Conservation (phyloP, 1,140 invertebrate genomes). For the Conus ventricosus region DNA sequence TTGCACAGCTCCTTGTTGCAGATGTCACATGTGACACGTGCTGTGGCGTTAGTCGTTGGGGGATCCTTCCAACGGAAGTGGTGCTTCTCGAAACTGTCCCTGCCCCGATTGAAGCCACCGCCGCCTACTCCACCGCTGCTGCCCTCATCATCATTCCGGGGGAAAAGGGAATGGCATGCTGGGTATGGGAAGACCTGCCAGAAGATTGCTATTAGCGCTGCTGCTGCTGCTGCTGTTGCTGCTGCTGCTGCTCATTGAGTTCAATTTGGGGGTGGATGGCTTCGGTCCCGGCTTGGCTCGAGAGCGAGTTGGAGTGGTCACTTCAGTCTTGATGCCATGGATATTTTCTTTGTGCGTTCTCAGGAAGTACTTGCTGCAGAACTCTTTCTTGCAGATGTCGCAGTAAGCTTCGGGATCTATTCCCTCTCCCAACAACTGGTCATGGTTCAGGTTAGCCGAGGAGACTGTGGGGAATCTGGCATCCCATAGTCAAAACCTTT, state of each 20-base stretch:
- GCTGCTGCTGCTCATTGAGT: conserved; percentile 9
- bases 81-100: conserved; percentile 55
- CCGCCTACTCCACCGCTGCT: background rate
- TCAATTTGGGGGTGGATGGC: conserved; percentile 1
- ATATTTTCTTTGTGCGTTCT: conserved; percentile 72
- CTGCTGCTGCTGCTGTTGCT: no score
- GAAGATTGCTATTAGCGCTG: conserved; percentile 7
- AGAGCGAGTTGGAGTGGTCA: conserved; percentile 32
- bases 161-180: background rate
- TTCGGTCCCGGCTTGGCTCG: conserved; percentile 30
- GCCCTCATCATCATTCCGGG: background rate
- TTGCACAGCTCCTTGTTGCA: conserved; percentile 99
- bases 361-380: conserved; percentile 77
- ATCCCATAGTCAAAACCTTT: conserved; percentile 42
- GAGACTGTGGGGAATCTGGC: conserved; percentile 29
- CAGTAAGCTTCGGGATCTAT: conserved; percentile 94
- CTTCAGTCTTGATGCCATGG: conserved; percentile 66
- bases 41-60: conserved; percentile 81
- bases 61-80: conserved; percentile 70
- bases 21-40: conserved; percentile 92
- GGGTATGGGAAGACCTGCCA: conserved; percentile 14
- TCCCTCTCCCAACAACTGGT: conserved; percentile 72
- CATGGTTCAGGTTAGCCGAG: conserved; percentile 62
- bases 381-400: conserved; percentile 79
- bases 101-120: conserved; percentile 41